phyloP scores from a whole-genome alignment of 2,113 vertebrate genomes.

The Glareola pratincola region DNA sequence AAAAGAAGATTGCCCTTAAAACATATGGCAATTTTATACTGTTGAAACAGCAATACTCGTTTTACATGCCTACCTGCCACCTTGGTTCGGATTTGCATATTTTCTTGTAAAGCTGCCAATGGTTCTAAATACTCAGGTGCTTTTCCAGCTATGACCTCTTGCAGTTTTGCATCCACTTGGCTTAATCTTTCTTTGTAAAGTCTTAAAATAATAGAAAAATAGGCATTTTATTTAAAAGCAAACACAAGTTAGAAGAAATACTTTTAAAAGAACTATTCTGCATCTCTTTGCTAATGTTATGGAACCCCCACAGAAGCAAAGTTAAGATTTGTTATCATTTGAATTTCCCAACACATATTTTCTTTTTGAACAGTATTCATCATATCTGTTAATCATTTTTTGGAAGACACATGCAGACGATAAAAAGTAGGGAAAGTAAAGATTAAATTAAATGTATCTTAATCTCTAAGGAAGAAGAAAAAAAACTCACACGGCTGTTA shows the following conservation, averaged over 20 bases:
- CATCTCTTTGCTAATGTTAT: not conserved
- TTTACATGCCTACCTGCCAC: slow-evolving; percentile 87
- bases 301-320: not conserved
- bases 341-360: not conserved
- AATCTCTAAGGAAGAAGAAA: not conserved
- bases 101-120: slow-evolving; percentile 95
- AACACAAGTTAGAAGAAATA: not conserved
- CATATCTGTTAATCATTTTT: not conserved
- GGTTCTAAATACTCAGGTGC: slow-evolving; percentile 97
- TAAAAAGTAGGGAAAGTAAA: not conserved
- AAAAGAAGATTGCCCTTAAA: not conserved
- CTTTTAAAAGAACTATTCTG: not conserved
- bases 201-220: slow-evolving; percentile 71
- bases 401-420: not conserved
- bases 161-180: slow-evolving; percentile 97
- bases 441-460: not conserved
- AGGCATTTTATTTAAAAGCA: slow-evolving; percentile 33
- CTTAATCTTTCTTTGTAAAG: slow-evolving; percentile 96
- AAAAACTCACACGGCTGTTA: not conserved
- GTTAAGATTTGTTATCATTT: not conserved
- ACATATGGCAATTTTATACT: not conserved
- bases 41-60: slow-evolving; percentile 16
- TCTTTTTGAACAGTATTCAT: not conserved
- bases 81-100: slow-evolving; percentile 99
- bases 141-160: slow-evolving; percentile 96